Conservation (phyloP, 2,113 vertebrate genomes). For the Prionailurus bengalensis region DNA sequence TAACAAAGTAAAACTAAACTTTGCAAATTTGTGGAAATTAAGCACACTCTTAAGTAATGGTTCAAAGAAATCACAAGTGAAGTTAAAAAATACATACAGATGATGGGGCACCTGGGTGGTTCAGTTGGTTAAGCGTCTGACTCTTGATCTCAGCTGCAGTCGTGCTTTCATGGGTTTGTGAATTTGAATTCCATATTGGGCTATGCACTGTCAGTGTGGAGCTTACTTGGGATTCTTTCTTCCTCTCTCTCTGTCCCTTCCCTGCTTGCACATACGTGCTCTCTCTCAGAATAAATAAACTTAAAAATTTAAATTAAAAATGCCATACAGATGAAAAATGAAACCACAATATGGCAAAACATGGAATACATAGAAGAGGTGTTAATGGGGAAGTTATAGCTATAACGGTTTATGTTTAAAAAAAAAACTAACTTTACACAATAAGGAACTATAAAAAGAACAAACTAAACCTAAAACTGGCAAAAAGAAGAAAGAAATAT, state of each 20-base stretch:
- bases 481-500: background rate
- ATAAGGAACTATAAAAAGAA: background rate
- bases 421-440: background rate
- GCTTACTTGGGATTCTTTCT: no score
- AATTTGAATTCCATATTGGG: no score
- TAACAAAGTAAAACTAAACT: background rate
- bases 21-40: background rate
- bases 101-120: background rate
- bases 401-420: background rate
- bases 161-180: no score
- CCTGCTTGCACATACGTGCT: no score
- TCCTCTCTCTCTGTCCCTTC: no score
- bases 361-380: background rate
- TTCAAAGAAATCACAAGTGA: background rate
- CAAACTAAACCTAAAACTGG: background rate
- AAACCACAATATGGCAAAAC: background rate
- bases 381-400: background rate
- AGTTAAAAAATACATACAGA: background rate
- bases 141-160: no score
- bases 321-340: background rate
- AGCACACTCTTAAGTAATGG: background rate
- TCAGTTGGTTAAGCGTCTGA: no score
- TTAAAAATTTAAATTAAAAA: no score
- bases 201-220: no score
- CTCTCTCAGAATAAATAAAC: no score